Evolutionary conservation across 2,797 vertebrate genomes (phyloP).

Genomic region (Silurus aristotelis): DNA sequence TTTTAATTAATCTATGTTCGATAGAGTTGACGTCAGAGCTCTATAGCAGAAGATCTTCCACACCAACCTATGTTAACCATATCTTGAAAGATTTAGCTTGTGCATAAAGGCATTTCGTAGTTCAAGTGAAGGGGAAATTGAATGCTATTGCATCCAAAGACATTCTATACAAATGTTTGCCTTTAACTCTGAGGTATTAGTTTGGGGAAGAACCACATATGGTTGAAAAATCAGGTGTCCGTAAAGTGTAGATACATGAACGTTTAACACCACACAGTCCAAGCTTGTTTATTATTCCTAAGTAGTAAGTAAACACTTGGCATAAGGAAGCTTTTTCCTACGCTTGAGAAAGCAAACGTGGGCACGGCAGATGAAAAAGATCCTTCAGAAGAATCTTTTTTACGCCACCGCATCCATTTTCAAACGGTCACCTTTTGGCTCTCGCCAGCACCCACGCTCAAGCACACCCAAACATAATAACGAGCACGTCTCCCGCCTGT

Average conservation of each 20-base stretch:
- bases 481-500: slow-evolving; percentile 25
- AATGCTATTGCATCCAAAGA: too few species aligned
- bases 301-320: slow-evolving; percentile 66
- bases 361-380: slow-evolving; percentile 58
- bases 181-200: too few species aligned
- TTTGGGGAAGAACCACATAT: too few species aligned
- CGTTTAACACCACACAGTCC: slow-evolving; percentile 34
- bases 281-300: slow-evolving; percentile 66
- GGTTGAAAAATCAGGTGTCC: too few species aligned
- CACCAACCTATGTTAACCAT: too few species aligned
- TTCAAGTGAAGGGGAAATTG: too few species aligned
- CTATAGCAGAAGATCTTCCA: too few species aligned
- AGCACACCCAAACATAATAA: slow-evolving; percentile 10
- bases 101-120: too few species aligned
- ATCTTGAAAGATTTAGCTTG: too few species aligned
- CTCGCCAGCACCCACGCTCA: background rate
- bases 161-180: too few species aligned
- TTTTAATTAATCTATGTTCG: too few species aligned
- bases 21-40: too few species aligned
- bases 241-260: slow-evolving; percentile 8
- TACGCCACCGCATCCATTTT: slow-evolving; percentile 61
- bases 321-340: slow-evolving; percentile 76
- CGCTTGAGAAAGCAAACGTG: slow-evolving; percentile 60
- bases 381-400: slow-evolving; percentile 47
- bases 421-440: background rate